Base-by-base conservation (phyloP, 2,888 invertebrate genomes). In the Clostera curtula region DNA sequence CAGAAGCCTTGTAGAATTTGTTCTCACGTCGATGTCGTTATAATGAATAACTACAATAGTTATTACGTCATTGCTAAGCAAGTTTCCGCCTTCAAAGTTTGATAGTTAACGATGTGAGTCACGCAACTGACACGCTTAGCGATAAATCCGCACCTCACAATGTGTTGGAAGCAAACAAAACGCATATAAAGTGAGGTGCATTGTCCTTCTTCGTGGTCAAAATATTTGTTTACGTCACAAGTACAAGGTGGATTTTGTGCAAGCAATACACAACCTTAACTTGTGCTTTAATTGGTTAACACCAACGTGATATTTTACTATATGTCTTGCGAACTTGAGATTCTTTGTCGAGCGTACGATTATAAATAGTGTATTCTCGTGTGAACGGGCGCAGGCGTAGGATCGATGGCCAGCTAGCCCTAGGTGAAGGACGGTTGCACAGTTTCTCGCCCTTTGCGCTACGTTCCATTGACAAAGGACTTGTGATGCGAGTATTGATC, bases 61-160 rank as follows among this genome's bases (percentile, higher is more conserved):
- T 64, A 77, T 83, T 80, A 77, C 82, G 82, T 83, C 82, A 83
- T 68, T 69, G 56, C 65, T 62, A 62, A 67, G 68, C 70, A 51
- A 66, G 73, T 79, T 83, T 83, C 82, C 82, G 82, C 79, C 73
- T 79, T 74, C 57, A 63, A 70, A 69, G 63, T 77, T 82, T 64
- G 66, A 63, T 68, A 66, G 69, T 64, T 74, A 77, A 75, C 68
- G 56, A 73, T 57, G 51, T 82, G 79, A 82, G 75, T 82, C 82
- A 82, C 74, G 75, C 74, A 61, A 73, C 61, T 61, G 59, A 64
- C 66, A 68, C 54, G 61, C 65, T 67, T 63, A 56, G 56, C 59
- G 63, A 67, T 69, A 68, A 63, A 65, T 64, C 56, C 61, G 58
- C 61, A 53, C 52, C 52, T 52, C 48, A 54, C 49, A 46, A 57